phyloP scores from a whole-genome alignment of 1,140 invertebrate genomes.

The Apis florea region DNA sequence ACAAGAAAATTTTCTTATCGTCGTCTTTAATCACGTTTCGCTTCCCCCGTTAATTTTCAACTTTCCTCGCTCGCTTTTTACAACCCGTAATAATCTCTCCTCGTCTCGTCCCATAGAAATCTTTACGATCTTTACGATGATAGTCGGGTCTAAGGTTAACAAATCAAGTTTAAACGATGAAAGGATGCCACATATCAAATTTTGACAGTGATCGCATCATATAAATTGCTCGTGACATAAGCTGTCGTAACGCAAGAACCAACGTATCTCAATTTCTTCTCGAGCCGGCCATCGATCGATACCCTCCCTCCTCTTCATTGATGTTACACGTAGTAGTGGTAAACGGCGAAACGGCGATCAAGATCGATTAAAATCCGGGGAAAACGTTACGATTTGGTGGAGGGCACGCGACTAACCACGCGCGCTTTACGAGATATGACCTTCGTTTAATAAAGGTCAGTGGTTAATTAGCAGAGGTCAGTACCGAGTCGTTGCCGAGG shows the following conservation, averaged over 20 bases:
- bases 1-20: neutral
- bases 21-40: neutral
- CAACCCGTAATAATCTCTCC: neutral
- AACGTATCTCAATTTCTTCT: constrained; percentile 7
- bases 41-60: neutral
- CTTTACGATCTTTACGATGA: neutral
- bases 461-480: constrained; percentile 4
- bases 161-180: neutral
- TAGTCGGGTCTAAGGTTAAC: neutral
- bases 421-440: neutral
- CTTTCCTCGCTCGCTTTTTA: neutral
- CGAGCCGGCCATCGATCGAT: neutral
- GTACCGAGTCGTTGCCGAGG: neutral
- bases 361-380: neutral
- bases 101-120: neutral
- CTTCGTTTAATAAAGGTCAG: neutral
- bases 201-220: neutral
- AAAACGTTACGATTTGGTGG: neutral
- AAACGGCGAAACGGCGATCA: neutral
- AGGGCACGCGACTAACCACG: neutral
- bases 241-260: constrained; percentile 5
- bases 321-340: neutral
- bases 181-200: neutral
- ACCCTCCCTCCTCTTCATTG: constrained; percentile 6
- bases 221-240: constrained; percentile 10